Conservation (phyloP, 2,888 invertebrate genomes). For the Hipparchia sbordonii region DNA sequence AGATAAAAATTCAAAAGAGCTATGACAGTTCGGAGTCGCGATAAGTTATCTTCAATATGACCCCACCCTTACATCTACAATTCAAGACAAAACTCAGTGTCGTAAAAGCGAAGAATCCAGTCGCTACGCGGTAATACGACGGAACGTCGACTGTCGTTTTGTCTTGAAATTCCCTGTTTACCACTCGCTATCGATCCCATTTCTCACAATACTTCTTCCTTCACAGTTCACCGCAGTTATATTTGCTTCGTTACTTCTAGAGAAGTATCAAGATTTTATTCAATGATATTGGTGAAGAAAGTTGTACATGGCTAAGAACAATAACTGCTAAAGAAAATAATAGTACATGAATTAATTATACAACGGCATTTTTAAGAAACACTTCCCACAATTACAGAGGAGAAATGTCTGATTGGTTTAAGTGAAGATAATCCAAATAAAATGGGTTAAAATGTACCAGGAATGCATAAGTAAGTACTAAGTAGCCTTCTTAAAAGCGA, state of each 20-base stretch:
- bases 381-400: too few relatives aligned
- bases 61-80: constrained; percentile 48
- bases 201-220: constrained; percentile 1
- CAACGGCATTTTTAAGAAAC: too few relatives aligned
- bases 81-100: constrained; percentile 63
- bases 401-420: neutral
- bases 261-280: neutral
- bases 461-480: neutral
- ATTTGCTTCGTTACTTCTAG: neutral
- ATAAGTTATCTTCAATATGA: constrained; percentile 45
- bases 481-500: neutral
- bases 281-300: too few relatives aligned
- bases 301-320: neutral
- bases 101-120: constrained; percentile 54
- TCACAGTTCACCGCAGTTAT: too few relatives aligned
- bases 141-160: constrained; percentile 47
- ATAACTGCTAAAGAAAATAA: neutral
- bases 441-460: neutral
- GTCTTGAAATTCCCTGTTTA: neutral
- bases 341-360: too few relatives aligned
- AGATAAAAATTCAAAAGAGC: too few relatives aligned
- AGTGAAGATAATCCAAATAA: neutral
- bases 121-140: constrained; percentile 53
- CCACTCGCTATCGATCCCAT: neutral
- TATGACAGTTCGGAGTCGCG: too few relatives aligned